Conservation (phyloP, 2,797 vertebrate species). For the Heteromormyrus szaboi region DNA sequence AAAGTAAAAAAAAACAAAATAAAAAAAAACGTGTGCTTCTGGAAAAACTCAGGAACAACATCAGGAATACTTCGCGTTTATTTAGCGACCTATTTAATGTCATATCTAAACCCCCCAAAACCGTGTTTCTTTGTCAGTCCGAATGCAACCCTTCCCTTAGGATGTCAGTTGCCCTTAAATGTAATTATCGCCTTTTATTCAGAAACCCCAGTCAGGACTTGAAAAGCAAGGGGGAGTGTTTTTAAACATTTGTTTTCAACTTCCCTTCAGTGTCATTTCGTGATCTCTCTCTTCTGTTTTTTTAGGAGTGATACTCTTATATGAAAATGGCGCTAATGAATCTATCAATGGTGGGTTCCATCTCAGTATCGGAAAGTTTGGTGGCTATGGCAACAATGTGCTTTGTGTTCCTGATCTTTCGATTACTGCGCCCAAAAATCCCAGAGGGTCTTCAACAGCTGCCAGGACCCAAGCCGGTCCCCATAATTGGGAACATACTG, state of each 20-base stretch:
- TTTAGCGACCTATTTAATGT: background rate
- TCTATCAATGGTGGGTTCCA: slow-evolving; percentile 52
- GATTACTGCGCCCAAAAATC: slow-evolving; percentile 39
- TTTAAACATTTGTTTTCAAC: background rate
- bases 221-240: slow-evolving; percentile 5
- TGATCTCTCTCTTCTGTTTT: background rate
- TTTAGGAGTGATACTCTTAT: background rate
- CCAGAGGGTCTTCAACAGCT: slow-evolving; percentile 68
- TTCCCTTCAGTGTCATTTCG: background rate
- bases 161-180: background rate
- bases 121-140: background rate
- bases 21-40: background rate
- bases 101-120: background rate
- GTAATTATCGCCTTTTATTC: background rate
- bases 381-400: slow-evolving; percentile 55
- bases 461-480: slow-evolving; percentile 72
- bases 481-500: slow-evolving; percentile 74
- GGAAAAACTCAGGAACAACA: background rate
- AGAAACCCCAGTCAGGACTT: background rate
- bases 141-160: background rate
- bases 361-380: slow-evolving; percentile 64
- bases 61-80: background rate
- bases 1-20: too few species aligned
- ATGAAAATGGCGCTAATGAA: slow-evolving; percentile 55
- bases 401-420: slow-evolving; percentile 61